Base-by-base conservation (phyloP, 2,797 vertebrate genomes). In the Buceros bicornis region DNA sequence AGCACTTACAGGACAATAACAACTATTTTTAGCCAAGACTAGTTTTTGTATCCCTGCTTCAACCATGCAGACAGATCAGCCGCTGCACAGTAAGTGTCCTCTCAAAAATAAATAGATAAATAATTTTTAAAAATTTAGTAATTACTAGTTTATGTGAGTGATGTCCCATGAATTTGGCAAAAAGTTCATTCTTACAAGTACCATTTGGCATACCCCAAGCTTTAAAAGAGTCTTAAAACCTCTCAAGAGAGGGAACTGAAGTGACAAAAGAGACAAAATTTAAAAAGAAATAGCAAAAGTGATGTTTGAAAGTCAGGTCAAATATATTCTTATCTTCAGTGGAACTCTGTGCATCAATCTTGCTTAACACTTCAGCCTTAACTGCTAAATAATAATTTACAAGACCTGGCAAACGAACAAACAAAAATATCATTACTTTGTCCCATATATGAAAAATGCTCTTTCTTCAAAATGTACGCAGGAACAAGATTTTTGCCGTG, bases 21-120 rank as follows among this genome's bases (percentile, higher is more conserved):
- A 58, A n/a, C 47, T 90, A 33, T 77, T 91, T 97, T 97, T 89
- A 97, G 62, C 18, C 17, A 20, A 65, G 45, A 50, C 47, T 74
- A 57, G 69, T 48, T 83, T 66, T 95, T 79, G 58, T 76, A 8
- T 76, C 47, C 74, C 78, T 93, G 37, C 40, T 87, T 78, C 69
- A 89, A 61, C 42, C 67, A 31, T 33, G 48, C 45, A 87, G 42
- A 56, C n/a, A 82, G 22, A 82, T 91, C 61, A 83, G 48, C 80
- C 81, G 42, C 40, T 83, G 37, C 47, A 3, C 43, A 51, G 26
- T 48, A 77, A 82, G 37, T 25, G n/a, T 82, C 73, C 20, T 60
- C 25, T 69, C 69, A 54, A 70, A 76, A 69, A 42, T 8, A 37
- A 53, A 54, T 8, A 24, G 8, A 31, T 35, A 60, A 40, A 37